phyloP scores from a whole-genome alignment of 2,888 invertebrate genomes.

The Flexamia atlantica region DNA sequence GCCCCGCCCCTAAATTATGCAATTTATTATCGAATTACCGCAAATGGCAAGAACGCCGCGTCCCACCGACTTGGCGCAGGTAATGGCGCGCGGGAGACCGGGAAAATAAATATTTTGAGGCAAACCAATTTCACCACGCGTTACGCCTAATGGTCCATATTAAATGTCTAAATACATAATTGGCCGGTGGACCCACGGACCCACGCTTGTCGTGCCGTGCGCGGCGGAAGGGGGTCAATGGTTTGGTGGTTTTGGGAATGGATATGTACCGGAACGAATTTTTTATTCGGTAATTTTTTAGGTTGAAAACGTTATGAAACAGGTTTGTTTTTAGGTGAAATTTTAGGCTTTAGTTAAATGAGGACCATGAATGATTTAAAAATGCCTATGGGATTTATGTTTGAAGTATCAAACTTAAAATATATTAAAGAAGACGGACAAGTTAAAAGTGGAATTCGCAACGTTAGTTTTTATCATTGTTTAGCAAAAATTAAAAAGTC shows the following conservation, averaged over 20 bases:
- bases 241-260: background rate
- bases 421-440: too few relatives aligned
- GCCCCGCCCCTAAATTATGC: slow-evolving; percentile 51
- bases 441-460: too few relatives aligned
- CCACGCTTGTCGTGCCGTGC: background rate
- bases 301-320: too few relatives aligned
- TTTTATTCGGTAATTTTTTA: too few relatives aligned
- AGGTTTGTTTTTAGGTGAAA: too few relatives aligned
- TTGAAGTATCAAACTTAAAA: too few relatives aligned
- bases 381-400: too few relatives aligned
- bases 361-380: too few relatives aligned
- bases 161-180: slow-evolving; percentile 46
- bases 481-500: too few relatives aligned
- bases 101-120: slow-evolving; percentile 51
- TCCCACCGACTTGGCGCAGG: background rate
- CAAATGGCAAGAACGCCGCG: slow-evolving; percentile 41
- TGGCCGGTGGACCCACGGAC: background rate
- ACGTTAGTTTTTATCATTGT: too few relatives aligned
- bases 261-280: too few relatives aligned
- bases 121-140: slow-evolving; percentile 38
- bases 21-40: slow-evolving; percentile 56
- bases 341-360: too few relatives aligned
- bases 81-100: background rate
- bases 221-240: slow-evolving; percentile 6
- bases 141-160: slow-evolving; percentile 20